Evolutionary conservation across 2,113 vertebrate genomes (phyloP).

Genomic region (Rhipidura dahli): DNA sequence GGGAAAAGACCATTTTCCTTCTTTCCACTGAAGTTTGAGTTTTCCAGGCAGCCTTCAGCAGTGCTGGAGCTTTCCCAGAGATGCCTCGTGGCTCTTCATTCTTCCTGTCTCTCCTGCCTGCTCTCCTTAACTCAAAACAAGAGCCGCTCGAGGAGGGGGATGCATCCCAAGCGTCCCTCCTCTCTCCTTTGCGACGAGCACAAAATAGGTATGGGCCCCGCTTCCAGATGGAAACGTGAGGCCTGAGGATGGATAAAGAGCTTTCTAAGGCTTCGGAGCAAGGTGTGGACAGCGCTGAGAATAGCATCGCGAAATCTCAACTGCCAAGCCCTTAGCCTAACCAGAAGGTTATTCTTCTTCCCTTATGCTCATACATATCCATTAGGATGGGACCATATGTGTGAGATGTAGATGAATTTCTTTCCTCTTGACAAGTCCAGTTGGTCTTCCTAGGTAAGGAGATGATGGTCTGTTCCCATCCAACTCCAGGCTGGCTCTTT

Average conservation of each 20-base stretch:
- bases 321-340: slow-evolving; percentile 68
- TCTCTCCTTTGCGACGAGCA: neutral
- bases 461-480: slow-evolving; percentile 58
- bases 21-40: neutral
- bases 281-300: slow-evolving; percentile 63
- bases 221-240: slow-evolving; percentile 43
- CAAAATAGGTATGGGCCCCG: neutral
- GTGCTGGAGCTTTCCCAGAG: neutral
- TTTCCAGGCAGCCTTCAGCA: neutral
- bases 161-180: neutral
- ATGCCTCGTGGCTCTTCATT: neutral
- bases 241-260: slow-evolving; percentile 33
- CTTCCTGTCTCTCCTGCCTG: neutral
- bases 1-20: neutral
- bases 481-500: slow-evolving; percentile 56
- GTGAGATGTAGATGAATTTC: slow-evolving; percentile 67
- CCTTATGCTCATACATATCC: slow-evolving; percentile 68
- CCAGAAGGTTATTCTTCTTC: slow-evolving; percentile 67
- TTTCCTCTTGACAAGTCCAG: slow-evolving; percentile 68
- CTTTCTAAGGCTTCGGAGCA: slow-evolving; percentile 53
- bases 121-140: neutral
- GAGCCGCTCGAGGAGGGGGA: neutral
- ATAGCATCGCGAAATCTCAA: slow-evolving; percentile 59
- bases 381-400: slow-evolving; percentile 65
- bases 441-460: slow-evolving; percentile 66